phyloP scores from a whole-genome alignment of 2,888 invertebrate species.

The Gymnocheta viridis region DNA sequence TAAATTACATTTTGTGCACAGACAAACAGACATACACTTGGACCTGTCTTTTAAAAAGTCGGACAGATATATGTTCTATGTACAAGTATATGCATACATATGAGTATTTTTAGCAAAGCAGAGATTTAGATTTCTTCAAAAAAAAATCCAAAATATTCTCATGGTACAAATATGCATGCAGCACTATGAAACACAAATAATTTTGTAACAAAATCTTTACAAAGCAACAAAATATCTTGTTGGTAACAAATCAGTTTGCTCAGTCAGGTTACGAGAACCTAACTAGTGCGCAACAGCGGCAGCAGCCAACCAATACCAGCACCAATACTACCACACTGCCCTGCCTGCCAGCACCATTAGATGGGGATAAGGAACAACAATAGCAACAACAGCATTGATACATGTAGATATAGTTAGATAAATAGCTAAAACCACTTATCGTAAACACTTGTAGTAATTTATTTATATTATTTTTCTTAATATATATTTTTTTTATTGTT shows the following conservation, averaged over 20 bases:
- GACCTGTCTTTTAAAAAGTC: neutral
- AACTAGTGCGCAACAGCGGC: constrained; percentile 7
- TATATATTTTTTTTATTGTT: constrained; percentile 3
- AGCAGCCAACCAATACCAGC: neutral
- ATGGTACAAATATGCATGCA: constrained; percentile 13
- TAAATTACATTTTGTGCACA: neutral
- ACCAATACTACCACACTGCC: neutral
- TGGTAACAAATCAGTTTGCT: constrained; percentile 43
- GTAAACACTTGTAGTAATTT: constrained; percentile 64
- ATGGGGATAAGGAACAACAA: constrained; percentile 13
- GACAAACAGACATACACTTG: neutral
- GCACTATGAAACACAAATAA: constrained; percentile 13
- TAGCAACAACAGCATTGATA: neutral
- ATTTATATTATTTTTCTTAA: constrained; percentile 1
- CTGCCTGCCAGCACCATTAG: constrained; percentile 21
- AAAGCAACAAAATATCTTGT: constrained; percentile 37
- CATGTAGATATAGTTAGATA: constrained; percentile 49
- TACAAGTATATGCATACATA: neutral
- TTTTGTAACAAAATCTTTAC: constrained; percentile 28
- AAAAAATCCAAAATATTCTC: constrained; percentile 45
- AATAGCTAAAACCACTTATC: constrained; percentile 68
- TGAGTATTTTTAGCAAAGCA: neutral
- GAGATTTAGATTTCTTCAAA: constrained; percentile 3
- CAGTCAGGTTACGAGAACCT: constrained; percentile 29
- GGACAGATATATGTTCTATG: constrained; percentile 12